These are phyloP conservation scores for Balaenoptera acutorostrata DNA, from an alignment of 2,113 vertebrate genomes.

Conservation along the genomic window DNA sequence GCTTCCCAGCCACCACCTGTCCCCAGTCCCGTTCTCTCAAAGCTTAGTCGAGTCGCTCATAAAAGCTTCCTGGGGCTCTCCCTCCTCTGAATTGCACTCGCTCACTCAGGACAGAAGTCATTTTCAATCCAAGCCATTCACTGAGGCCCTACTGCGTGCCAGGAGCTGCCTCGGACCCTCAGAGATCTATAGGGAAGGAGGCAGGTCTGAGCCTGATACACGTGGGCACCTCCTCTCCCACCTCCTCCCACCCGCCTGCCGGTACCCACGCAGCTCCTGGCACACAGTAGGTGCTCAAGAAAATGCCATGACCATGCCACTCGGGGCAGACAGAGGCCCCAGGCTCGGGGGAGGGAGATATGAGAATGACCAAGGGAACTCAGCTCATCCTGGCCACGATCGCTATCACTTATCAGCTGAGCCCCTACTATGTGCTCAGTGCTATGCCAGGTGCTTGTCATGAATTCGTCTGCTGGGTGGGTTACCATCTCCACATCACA, in stretches of 20 bases:
- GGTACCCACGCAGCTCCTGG: not conserved
- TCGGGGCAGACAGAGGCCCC: not conserved
- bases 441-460: rapidly evolving
- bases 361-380: rapidly evolving
- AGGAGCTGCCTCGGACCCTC: not conserved
- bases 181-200: not conserved
- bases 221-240: too few relatives aligned
- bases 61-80: not conserved
- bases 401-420: not conserved
- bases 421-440: rapidly evolving
- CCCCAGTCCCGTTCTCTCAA: not conserved
- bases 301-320: rapidly evolving
- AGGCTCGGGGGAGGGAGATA: not conserved
- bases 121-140: not conserved
- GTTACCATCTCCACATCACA: rapidly evolving
- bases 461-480: rapidly evolving
- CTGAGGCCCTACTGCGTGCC: not conserved
- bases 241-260: not conserved
- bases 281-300: not conserved
- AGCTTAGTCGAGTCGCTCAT: too few relatives aligned
- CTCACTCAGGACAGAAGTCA: not conserved
- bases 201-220: not conserved
- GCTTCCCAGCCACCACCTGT: not conserved
- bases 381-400: rapidly evolving
- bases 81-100: not conserved